phyloP scores from a whole-genome alignment of 2,888 invertebrate genomes.

The Clistopyga incitator region DNA sequence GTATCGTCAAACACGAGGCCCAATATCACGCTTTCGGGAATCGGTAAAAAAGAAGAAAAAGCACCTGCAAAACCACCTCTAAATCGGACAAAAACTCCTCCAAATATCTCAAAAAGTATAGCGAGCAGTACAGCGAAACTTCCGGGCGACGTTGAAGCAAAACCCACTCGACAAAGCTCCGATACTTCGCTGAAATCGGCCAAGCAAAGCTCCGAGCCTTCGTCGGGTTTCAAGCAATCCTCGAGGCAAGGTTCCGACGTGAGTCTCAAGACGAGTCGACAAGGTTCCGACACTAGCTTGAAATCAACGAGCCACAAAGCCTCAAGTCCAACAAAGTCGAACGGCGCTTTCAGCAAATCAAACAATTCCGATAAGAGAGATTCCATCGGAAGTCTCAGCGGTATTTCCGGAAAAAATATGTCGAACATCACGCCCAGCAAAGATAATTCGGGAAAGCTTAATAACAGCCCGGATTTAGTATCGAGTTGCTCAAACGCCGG shows the following conservation, averaged over 20 bases:
- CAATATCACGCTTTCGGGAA: slow-evolving; percentile 68
- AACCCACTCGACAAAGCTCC: slow-evolving; percentile 64
- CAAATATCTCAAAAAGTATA: slow-evolving; percentile 59
- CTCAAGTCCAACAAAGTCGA: slow-evolving; percentile 59
- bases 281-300: slow-evolving; percentile 74
- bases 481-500: slow-evolving; percentile 87
- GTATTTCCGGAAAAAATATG: slow-evolving; percentile 41
- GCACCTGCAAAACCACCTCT: slow-evolving; percentile 69
- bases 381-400: slow-evolving; percentile 57
- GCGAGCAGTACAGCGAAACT: slow-evolving; percentile 68
- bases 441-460: slow-evolving; percentile 75
- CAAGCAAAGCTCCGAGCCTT: slow-evolving; percentile 57
- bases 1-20: slow-evolving; percentile 73
- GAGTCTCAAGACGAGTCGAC: slow-evolving; percentile 68
- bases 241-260: slow-evolving; percentile 63
- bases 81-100: slow-evolving; percentile 72
- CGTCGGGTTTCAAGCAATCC: slow-evolving; percentile 17
- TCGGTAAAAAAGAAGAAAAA: slow-evolving; percentile 65
- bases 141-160: slow-evolving; percentile 41
- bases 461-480: slow-evolving; percentile 90
- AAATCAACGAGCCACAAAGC: slow-evolving; percentile 66
- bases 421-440: slow-evolving; percentile 61
- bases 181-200: slow-evolving; percentile 70
- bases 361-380: slow-evolving; percentile 70
- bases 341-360: slow-evolving; percentile 66